Evolutionary conservation across 2,888 invertebrate species (phyloP), one percentile per base, ranked within the genome.

Genomic region (Hartigia nigra): DNA sequence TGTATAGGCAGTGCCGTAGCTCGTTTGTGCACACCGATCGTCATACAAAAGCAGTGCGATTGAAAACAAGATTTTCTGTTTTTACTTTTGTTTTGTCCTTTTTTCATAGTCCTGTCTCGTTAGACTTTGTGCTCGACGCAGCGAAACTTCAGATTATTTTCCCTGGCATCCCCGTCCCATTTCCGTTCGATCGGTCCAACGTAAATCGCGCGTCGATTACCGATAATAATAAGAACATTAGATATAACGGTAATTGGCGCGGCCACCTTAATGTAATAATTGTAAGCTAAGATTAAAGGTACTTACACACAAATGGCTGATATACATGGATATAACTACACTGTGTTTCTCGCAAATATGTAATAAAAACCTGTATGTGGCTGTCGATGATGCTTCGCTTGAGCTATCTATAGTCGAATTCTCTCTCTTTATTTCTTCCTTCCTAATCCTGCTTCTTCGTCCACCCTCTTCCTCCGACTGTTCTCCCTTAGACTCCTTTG

Each of bases 241-340:
- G 79, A 84, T 85, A 82, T 86, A 87, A 87, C 84, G 81, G 84
- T 84, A 85, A 85, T 72, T 72, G 83, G 82, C 84, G 86, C 84
- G 84, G 82, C 85, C 84, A 82, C 84, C 34, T 88, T 87, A 85
- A 83, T 84, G 87, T 87, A 85, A 86, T 90, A 55, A 23, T 34
- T 72, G 32, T 72, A 90, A 86, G 86, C 86, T 90, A 89, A 89
- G 85, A 85, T 89, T 89, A 32, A 90, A 90, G 87, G 88, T 89
- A 90, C 89, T 90, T 91, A 91, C 90, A 90, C 88, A 88, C 88
- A 89, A 90, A 89, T 89, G 89, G 88, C 88, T 88, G 89, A 91
- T 90, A 90, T 89, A 91, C 90, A 90, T 89, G 89, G 88, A 88
- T 89, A 90, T 90, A 89, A 88, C 87, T 88, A 87, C 87, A 88